Base-by-base conservation (phyloP, 2,797 vertebrate genomes). In the Liparis tanakae region DNA sequence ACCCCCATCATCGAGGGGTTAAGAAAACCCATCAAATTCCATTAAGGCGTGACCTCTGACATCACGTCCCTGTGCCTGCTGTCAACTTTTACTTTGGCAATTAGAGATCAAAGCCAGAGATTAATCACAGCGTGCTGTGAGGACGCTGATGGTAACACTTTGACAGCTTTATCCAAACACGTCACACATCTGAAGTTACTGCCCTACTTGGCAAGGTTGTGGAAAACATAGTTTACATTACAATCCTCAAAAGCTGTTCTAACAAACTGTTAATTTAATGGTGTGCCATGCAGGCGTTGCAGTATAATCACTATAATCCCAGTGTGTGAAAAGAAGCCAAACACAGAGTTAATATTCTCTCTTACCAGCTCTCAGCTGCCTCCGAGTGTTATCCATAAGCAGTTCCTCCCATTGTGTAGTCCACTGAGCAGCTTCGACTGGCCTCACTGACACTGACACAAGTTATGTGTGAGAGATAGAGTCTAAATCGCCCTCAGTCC, bases 321-420 rank as follows among this genome's bases (percentile, higher is more conserved):
- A 70, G 55, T 65, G 13, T 36, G 39, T 37, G 1, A 53, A 74
- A 33, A 30, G 76, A 68, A 69, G 37, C 51, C 76, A 84, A 83
- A 79, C 48, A 82, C 34, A 20, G 65, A 77, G 43, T 37, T 53
- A 64, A 81, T 72, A 71, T 64, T 72, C 13, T 43, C 22, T 79
- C 87, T 91, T 89, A 90, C 88, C 88, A 84, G 57, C 55, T 58
- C 37, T 84, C 72, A 66, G 83, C 43, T 82, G 18, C 65, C 25
- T 60, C 56, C 69, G 62, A 73, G 55, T 64, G 65, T 74, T 67
- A 76, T 84, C 83, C 87, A 69, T 18, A 37, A 78, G 76, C 17
- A 17, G 61, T 57, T 61, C 57, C 18, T 77, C 10, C 39, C 56
- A 64, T 72, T 59, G 72, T 46, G 25, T 30, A 51, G 51, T 84